These are phyloP conservation scores for Aleadryas rufinucha DNA, from an alignment of 2,113 vertebrate genomes.

Conservation along the genomic window DNA sequence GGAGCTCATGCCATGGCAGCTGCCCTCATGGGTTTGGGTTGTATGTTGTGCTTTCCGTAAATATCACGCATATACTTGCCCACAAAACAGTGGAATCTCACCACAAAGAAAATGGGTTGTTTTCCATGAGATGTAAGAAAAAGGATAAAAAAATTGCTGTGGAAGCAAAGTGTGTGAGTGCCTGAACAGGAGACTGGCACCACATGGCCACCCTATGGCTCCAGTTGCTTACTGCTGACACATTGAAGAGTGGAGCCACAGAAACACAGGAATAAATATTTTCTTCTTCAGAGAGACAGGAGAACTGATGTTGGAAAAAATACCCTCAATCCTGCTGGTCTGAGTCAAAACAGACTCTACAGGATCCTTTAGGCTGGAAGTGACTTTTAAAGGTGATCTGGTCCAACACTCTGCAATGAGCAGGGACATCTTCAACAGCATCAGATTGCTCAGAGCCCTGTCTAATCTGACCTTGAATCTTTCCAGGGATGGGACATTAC, in stretches of 20 bases:
- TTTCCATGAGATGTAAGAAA: neutral
- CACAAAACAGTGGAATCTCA: neutral
- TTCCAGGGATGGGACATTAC: neutral
- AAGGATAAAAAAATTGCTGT: neutral
- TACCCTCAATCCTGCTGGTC: neutral
- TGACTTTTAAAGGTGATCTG: neutral
- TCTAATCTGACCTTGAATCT: neutral
- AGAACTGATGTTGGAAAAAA: neutral
- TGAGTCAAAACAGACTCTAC: neutral
- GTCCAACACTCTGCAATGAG: neutral
- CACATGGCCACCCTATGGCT: neutral
- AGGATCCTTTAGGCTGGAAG: neutral
- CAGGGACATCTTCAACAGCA: neutral
- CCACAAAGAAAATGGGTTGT: neutral
- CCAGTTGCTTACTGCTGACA: neutral
- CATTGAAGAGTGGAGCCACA: neutral
- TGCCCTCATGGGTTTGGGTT: neutral
- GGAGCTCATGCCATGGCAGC: neutral
- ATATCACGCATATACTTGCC: neutral
- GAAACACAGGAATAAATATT: neutral
- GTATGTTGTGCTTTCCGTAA: neutral
- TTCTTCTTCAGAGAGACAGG: neutral
- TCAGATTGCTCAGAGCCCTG: neutral
- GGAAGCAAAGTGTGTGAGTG: neutral
- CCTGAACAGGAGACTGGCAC: neutral